phyloP scores from a whole-genome alignment of 2,888 invertebrate species.

The Ichneumoninae sp. region DNA sequence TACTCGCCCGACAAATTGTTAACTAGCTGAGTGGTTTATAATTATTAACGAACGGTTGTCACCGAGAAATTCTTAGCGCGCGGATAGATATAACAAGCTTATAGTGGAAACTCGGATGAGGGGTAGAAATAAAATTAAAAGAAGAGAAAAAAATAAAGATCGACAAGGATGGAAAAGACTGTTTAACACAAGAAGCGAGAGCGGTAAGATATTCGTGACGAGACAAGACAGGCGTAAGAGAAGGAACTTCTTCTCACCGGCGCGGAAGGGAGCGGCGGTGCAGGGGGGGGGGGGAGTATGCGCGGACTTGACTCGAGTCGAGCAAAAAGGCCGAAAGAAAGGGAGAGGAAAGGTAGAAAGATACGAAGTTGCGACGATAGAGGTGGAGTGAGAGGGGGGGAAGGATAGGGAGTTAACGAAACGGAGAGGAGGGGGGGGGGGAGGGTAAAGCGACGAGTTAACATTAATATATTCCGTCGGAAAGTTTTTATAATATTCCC shows the following conservation, averaged over 20 bases:
- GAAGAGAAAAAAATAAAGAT: neutral
- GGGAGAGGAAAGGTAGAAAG: conserved; percentile 31
- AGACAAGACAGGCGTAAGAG: conserved; percentile 43
- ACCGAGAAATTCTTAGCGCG: neutral
- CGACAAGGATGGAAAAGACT: neutral
- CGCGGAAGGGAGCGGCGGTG: conserved; percentile 37
- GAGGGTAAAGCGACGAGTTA: conserved; percentile 82
- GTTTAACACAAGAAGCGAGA: conserved; percentile 7
- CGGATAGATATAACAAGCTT: neutral
- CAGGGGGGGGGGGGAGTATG: conserved; percentile 25
- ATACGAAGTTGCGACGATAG: conserved; percentile 43
- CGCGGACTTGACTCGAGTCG: conserved; percentile 28
- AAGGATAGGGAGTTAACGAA: conserved; percentile 56
- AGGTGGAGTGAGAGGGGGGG: conserved; percentile 28
- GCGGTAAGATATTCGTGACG: conserved; percentile 20
- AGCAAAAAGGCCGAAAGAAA: conserved; percentile 19
- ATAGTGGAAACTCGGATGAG: neutral
- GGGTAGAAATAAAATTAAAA: neutral
- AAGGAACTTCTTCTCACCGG: conserved; percentile 37
- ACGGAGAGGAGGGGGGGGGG: conserved; percentile 32
- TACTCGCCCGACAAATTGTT: neutral
- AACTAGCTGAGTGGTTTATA: neutral
- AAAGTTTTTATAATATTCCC: conserved; percentile 84
- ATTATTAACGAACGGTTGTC: conserved; percentile 8
- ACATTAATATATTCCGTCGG: conserved; percentile 84